Conservation (phyloP, 2,888 invertebrate genomes). For the Synergus itoensis region DNA sequence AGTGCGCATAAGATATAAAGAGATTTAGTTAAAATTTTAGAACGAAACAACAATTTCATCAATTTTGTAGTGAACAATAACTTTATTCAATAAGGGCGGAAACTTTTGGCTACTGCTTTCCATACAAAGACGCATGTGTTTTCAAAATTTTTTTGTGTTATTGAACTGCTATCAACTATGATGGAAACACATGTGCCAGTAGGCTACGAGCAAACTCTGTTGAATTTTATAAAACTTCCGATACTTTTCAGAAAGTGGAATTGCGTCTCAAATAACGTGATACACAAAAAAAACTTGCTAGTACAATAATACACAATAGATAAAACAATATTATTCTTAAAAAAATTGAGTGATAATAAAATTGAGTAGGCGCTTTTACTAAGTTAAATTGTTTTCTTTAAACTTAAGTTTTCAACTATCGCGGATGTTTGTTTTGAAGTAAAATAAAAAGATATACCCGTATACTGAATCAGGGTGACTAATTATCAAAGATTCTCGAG, state of each 20-base stretch:
- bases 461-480: neutral
- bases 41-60: neutral
- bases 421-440: too few relatives aligned
- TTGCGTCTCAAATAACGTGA: neutral
- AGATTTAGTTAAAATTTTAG: neutral
- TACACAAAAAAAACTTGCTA: neutral
- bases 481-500: neutral
- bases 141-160: neutral
- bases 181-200: slow-evolving; percentile 18
- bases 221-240: neutral
- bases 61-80: neutral
- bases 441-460: too few relatives aligned
- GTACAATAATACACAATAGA: too few relatives aligned
- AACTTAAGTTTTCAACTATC: too few relatives aligned
- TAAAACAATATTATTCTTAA: too few relatives aligned
- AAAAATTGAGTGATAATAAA: neutral
- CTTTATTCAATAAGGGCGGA: neutral
- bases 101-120: neutral
- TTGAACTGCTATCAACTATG: slow-evolving; percentile 18
- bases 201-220: neutral
- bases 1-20: neutral
- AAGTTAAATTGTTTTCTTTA: too few relatives aligned
- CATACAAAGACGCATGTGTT: neutral
- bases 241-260: neutral
- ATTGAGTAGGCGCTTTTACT: neutral